Evolutionary conservation across 2,113 vertebrate genomes (phyloP).

Genomic region (Cryptomyrus ogoouensis): DNA sequence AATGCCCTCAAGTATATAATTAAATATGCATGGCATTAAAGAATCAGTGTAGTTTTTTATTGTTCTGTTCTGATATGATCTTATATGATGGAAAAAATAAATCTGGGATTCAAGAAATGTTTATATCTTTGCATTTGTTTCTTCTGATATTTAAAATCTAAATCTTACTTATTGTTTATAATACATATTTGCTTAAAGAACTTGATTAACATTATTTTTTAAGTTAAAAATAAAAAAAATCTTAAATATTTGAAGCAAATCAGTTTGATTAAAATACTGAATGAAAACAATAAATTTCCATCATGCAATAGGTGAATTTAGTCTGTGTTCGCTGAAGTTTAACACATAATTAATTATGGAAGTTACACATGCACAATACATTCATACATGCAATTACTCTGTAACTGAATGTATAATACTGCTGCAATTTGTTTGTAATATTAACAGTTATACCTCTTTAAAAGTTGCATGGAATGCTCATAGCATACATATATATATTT

Average conservation of each 20-base stretch:
- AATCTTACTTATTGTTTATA: not conserved
- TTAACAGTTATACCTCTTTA: not conserved
- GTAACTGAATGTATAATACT: not conserved
- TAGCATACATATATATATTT: conserved; percentile 12
- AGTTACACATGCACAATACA: not conserved
- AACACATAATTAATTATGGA: not conserved
- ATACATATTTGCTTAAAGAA: not conserved
- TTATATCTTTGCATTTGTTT: not conserved
- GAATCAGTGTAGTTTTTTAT: not conserved
- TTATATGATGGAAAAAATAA: not conserved
- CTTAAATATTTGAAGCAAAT: not conserved
- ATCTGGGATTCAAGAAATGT: not conserved
- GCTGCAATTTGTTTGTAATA: not conserved
- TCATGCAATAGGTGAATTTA: not conserved
- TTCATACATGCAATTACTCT: not conserved
- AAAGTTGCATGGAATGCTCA: not conserved
- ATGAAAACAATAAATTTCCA: not conserved
- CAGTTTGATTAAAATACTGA: not conserved
- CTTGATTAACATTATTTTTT: not conserved
- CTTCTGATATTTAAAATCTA: not conserved
- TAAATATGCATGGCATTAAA: not conserved
- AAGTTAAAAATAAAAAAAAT: not conserved
- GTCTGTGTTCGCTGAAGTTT: not conserved
- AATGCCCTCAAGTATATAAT: not conserved
- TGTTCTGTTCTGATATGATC: not conserved